A percentile compares a stretch with the other conserved stretches of the same genome.
Evolutionary conservation across 2,888 invertebrate species (phyloP).

Genomic region (Dioctria linearis): DNA sequence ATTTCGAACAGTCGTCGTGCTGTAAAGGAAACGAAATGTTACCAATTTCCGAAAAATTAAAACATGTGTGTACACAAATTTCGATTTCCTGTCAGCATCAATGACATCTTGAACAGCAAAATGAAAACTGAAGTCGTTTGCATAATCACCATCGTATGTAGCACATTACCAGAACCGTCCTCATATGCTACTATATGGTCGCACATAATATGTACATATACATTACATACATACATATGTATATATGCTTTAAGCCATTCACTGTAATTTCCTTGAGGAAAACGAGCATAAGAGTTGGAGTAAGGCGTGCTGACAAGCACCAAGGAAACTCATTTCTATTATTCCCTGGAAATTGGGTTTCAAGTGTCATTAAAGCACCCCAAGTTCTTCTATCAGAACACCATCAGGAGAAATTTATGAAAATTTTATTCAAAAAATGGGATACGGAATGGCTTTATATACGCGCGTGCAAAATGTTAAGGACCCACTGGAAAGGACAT

Average conservation of each 20-base stretch:
- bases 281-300: too few species aligned
- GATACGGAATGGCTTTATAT: conserved; percentile 7
- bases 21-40: too few species aligned
- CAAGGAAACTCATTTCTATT: conserved; percentile 41
- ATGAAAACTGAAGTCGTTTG: not conserved
- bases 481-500: not conserved
- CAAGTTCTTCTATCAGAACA: conserved; percentile 34
- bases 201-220: too few species aligned
- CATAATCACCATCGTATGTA: not conserved
- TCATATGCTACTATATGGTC: not conserved
- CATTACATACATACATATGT: too few species aligned
- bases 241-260: not conserved
- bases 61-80: not conserved
- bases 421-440: conserved; percentile 47
- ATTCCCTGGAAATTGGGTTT: conserved; percentile 40
- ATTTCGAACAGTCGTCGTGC: too few species aligned
- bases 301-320: not conserved
- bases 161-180: not conserved
- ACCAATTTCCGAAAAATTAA: too few species aligned
- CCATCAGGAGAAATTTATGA: conserved; percentile 40
- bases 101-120: not conserved
- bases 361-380: conserved; percentile 41
- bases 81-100: not conserved
- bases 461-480: conserved; percentile 8
- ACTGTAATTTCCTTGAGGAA: not conserved